Evolutionary conservation across 2,797 vertebrate species (phyloP).

Genomic region (Denticeps clupeoides): DNA sequence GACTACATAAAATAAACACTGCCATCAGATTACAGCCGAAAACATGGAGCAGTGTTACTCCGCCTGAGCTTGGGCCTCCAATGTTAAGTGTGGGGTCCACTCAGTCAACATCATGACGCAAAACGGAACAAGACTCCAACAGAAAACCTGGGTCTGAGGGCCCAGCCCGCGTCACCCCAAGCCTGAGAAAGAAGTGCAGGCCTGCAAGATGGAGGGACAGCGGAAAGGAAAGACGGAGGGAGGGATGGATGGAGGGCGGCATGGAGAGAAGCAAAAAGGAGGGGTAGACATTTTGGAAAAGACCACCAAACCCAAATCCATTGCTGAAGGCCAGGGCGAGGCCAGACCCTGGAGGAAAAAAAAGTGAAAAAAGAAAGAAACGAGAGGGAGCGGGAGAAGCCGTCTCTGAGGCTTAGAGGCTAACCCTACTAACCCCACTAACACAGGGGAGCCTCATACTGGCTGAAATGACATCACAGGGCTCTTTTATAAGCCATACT

Average conservation of each 20-base stretch:
- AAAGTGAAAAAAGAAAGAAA: constrained; percentile 17
- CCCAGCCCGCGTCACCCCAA: constrained; percentile 60
- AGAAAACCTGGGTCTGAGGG: constrained; percentile 66
- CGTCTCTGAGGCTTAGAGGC: constrained; percentile 23
- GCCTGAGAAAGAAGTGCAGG: constrained; percentile 40
- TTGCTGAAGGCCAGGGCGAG: constrained; percentile 8
- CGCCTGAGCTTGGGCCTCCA: constrained; percentile 40
- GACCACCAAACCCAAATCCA: constrained; percentile 16
- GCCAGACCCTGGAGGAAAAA: constrained; percentile 11
- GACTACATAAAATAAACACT: constrained; percentile 74
- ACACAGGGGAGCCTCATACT: constrained; percentile 51
- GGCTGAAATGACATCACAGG: constrained; percentile 60
- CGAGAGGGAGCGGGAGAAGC: constrained; percentile 8
- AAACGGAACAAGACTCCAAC: constrained; percentile 74
- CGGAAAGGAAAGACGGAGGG: background rate
- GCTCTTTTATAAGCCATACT: constrained; percentile 54
- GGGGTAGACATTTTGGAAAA: constrained; percentile 19
- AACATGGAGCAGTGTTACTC: constrained; percentile 58
- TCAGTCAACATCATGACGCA: constrained; percentile 77
- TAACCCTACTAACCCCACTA: constrained; percentile 25
- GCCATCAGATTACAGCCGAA: constrained; percentile 70
- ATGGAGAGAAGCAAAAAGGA: constrained; percentile 23
- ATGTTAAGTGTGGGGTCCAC: constrained; percentile 70
- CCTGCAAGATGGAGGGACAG: constrained; percentile 26
- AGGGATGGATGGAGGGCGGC: background rate